phyloP scores from a whole-genome alignment of 1,140 invertebrate species.

The Eumaeus atala region DNA sequence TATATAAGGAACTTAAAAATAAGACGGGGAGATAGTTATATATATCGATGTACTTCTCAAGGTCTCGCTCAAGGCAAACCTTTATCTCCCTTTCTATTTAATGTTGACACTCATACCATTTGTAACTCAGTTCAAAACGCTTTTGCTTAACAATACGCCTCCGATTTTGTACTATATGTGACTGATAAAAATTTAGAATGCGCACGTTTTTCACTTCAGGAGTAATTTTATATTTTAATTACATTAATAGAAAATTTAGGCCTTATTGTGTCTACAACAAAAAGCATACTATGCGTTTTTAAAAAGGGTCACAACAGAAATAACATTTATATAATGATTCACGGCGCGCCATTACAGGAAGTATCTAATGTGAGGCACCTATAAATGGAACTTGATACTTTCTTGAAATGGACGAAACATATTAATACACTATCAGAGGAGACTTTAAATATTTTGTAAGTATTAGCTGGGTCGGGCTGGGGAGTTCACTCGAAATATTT shows the following conservation, averaged over 20 bases:
- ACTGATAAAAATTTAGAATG: conserved; percentile 10
- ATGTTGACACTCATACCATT: conserved; percentile 21
- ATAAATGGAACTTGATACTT: conserved; percentile 23
- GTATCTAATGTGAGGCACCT: conserved; percentile 23
- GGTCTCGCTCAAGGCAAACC: conserved; percentile 28
- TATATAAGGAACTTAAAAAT: neutral
- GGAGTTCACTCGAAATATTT: conserved; percentile 26
- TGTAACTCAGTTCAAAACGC: conserved; percentile 14
- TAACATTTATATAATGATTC: conserved; percentile 11
- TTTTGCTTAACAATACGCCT: conserved; percentile 25
- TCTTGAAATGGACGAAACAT: conserved; percentile 20
- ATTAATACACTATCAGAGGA: conserved; percentile 15
- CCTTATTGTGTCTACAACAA: conserved; percentile 20
- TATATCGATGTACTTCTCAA: conserved; percentile 1
- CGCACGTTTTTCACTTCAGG: conserved; percentile 12
- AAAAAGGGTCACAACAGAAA: conserved; percentile 14
- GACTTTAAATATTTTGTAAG: conserved; percentile 22
- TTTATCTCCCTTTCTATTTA: conserved; percentile 27
- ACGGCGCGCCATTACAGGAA: conserved; percentile 11
- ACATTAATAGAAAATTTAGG: conserved; percentile 10
- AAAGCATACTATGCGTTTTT: conserved; percentile 30
- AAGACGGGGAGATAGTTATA: conserved; percentile 1
- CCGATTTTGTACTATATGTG: conserved; percentile 25
- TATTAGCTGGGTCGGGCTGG: conserved; percentile 23
- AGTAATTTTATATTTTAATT: conserved; percentile 16